Evolutionary conservation across 2,797 vertebrate species (phyloP), one percentile per base, ranked within the genome.

Genomic region (Falco naumanni): DNA sequence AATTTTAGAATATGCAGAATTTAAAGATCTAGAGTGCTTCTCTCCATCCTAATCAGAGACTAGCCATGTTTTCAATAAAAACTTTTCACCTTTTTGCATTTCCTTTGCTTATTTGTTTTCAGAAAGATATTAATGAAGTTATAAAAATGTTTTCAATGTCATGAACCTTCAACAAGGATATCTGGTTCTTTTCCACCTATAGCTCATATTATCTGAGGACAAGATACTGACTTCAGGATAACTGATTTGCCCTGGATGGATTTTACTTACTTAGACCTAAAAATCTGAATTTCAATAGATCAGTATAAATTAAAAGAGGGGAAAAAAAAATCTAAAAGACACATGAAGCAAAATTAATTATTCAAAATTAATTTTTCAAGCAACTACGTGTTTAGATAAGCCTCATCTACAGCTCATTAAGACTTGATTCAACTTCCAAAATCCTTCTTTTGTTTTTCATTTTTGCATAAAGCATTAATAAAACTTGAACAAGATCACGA

Each of bases 391-490:
- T 51, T 70, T 80, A 83, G 60, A 86, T 56, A 91, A 94, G 21
- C 29, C 45, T 24, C 72, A 45, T 59, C 94, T 92, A 70, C 51
- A 92, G 75, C 39, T 92, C 75, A 64, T 83, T 81, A 87, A 74
- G 22, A 56, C 16, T 43, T 83, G 56, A 85, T 66, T 15, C 16
- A 56, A 50, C 65, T 80, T 71, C 12, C 83, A 15, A 74, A 83
- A 37, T 18, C n/a, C 48, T 57, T 68, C 18, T 63, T 48, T 1
- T 33, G 56, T 63, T 74, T 75, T 54, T 48, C 31, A 66, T 33
- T 89, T 76, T 66, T 50, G 28, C 56, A 60, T 24, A 56, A 85
- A 53, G n/a, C 25, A 45, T 59, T 72, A 69, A 89, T 69, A 87
- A 90, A 85, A 51, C 16, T 29, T 56, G 39, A 14, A 1, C 9